Conservation (phyloP, 2,113 vertebrate genomes). For the Campylomormyrus numenius region DNA sequence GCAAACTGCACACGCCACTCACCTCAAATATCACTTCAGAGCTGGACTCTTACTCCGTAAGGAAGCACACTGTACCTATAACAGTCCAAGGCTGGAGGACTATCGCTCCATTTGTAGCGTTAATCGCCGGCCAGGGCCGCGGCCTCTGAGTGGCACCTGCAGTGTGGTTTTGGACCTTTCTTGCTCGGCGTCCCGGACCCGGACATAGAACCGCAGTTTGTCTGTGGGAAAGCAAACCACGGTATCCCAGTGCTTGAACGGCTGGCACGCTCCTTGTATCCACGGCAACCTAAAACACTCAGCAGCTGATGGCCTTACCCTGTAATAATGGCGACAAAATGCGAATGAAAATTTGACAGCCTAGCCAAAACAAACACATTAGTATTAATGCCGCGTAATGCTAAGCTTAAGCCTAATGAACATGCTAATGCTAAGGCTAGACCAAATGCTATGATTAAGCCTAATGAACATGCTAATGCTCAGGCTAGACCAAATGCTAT, state of each 20-base stretch:
- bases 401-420: neutral
- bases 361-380: neutral
- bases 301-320: conserved; percentile 56
- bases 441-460: neutral
- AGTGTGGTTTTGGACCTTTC: conserved; percentile 52
- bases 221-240: conserved; percentile 58
- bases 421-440: neutral
- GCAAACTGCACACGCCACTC: neutral
- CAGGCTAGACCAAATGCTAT: neutral
- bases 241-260: conserved; percentile 49
- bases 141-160: conserved; percentile 6
- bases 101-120: neutral
- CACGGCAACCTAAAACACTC: conserved; percentile 64
- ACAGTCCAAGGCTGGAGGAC: neutral
- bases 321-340: conserved; percentile 26
- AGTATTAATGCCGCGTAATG: neutral
- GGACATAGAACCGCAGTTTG: conserved; percentile 60
- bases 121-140: neutral
- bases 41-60: neutral
- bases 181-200: conserved; percentile 54
- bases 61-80: neutral
- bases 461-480: neutral
- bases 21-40: neutral
- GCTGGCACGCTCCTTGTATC: conserved; percentile 62
- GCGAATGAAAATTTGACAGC: neutral